Evolutionary conservation across 1,140 invertebrate species (phyloP), one percentile per base, ranked within the genome.

Genomic region (Dryas iulia): DNA sequence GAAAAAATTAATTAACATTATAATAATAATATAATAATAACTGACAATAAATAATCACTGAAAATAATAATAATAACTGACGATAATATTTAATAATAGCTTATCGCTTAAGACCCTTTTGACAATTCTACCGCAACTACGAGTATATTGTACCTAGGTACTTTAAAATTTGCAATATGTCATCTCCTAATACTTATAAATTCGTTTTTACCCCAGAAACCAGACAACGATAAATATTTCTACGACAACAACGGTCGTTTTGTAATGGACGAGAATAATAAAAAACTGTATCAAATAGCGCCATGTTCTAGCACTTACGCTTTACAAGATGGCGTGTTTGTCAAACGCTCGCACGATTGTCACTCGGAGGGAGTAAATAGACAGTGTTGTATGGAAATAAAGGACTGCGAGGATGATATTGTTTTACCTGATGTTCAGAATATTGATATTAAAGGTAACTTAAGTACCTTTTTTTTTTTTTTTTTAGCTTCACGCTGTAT

Each of bases 191-290:
- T n/a, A n/a, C n/a, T n/a, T n/a, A n/a, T n/a, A n/a, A n/a, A n/a
- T n/a, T n/a, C n/a, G n/a, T 21, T 18, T 56, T 11, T 18, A 12
- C 6, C 24, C 21, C 18, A 68, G 66, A 26, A 26, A 23, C 31
- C 10, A 24, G 25, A 76, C n/a, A 73, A 78, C 14, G 72, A 66
- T 1, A 73, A 77, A 28, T 82, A 86, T 60, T 83, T 76, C 56
- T 86, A 78, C 63, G 84, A 89, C 31, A 30, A 59, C 6, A 66
- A 67, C 18, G 87, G 87, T 10, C 81, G 87, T 1, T 86, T 83
- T 52, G 61, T 77, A 1, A 11, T 78, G 0, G 59, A 76, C 21
- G 66, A 69, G 7, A 69, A 78, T 7, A 76, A 76, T 1, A 66
- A 83, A 5, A 87, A 83, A 33, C 28, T 82, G 3, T 85, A 87